phyloP scores from a whole-genome alignment of 2,888 invertebrate species.

The Dryococelus australis region DNA sequence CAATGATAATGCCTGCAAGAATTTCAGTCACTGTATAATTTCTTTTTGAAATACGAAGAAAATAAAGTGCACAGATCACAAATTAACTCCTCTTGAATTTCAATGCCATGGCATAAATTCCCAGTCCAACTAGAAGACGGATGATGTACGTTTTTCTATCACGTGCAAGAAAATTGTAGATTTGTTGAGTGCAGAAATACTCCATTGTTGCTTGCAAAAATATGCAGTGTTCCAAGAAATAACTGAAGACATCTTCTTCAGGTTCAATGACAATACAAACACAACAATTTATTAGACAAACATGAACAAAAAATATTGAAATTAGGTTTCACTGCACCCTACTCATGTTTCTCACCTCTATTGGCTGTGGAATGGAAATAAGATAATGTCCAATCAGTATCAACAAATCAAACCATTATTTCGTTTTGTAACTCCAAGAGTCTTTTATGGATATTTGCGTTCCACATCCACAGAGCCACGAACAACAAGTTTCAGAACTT shows the following conservation, averaged over 20 bases:
- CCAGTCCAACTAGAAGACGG: background rate
- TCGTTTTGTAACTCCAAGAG: background rate
- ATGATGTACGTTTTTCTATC: background rate
- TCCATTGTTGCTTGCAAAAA: background rate
- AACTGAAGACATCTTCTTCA: background rate
- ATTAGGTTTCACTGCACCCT: background rate
- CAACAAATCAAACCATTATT: background rate
- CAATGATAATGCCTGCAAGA: background rate
- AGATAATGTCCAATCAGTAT: background rate
- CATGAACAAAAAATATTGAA: background rate
- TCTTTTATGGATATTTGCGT: background rate
- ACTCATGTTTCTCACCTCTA: background rate
- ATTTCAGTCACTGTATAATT: background rate
- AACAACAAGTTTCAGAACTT: background rate
- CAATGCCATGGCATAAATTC: too few relatives aligned
- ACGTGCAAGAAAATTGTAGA: background rate
- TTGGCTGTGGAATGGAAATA: background rate
- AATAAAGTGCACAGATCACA: background rate
- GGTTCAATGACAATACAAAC: background rate
- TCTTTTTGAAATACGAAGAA: background rate
- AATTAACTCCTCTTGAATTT: background rate
- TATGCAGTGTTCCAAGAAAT: background rate
- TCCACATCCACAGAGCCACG: background rate
- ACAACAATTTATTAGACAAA: background rate
- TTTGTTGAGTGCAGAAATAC: background rate